Base-by-base conservation (phyloP, 2,113 vertebrate genomes). In the Pungitius pungitius region DNA sequence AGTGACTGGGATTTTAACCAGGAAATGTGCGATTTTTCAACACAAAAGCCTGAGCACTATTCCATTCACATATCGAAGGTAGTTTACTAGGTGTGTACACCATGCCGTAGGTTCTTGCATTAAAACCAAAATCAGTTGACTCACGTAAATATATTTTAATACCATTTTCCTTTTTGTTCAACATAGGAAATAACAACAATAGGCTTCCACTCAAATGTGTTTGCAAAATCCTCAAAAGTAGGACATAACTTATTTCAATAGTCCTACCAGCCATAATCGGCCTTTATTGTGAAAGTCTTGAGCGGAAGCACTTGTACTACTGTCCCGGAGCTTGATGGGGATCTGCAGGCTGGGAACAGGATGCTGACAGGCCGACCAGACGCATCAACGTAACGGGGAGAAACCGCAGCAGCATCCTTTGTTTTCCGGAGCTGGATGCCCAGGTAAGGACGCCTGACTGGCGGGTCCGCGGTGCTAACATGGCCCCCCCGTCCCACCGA, bases 401-500 rank as follows among this genome's bases (percentile, higher is more conserved):
- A 83, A 73, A 77, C 77, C 73, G 66, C 84, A 73, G 79, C 88
- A 83, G 85, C 89, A 90, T 92, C 91, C 80, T 89, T 89, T 90
- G 80, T 91, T 79, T 81, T 71, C 66, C 37, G 33, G 10, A 42
- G 20, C 73, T 33, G 37, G 55, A 45, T 20, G 15, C 60, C 55
- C 68, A 90, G 93, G 92, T 93, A 87, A 90, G 89, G 57, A 30
- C 26, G 18, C 11, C 4, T 22, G 52, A n/a, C 10, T 1, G 8
- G 6, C 22, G 26, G 0, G 20, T 30, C 2, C 7, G 11, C 5
- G 30, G 37, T 17, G 39, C 30, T 59, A 13, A 49, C 56, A 18
- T 10, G 26, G 20, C 57, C 33, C 67, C n/a, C 26, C 39, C 40
- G 24, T 15, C 66, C 15, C 0, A 35, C 8, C 37, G 2, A 1